These are phyloP conservation scores for Zygogramma bicolorata DNA, from an alignment of 2,888 invertebrate genomes.

Conservation along the genomic window DNA sequence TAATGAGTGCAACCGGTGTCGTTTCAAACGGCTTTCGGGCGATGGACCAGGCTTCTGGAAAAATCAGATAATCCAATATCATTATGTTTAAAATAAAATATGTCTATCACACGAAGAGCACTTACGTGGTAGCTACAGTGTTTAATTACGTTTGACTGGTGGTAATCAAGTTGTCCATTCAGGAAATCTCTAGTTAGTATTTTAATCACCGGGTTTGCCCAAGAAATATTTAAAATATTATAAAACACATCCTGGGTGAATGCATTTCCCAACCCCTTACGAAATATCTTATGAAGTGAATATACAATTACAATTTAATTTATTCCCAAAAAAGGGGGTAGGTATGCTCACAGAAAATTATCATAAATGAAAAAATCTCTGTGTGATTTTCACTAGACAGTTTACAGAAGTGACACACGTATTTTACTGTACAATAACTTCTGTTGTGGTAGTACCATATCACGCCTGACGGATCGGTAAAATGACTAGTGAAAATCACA, in stretches of 20 bases:
- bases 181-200: slow-evolving; percentile 36
- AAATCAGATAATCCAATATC: slow-evolving; percentile 30
- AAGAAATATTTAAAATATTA: background rate
- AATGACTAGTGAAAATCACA: no score
- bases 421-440: no score
- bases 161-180: slow-evolving; percentile 50
- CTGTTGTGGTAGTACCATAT: no score
- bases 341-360: no score
- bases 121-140: slow-evolving; percentile 35
- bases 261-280: background rate
- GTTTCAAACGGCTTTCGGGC: no score
- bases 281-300: background rate
- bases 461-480: no score
- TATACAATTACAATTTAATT: background rate
- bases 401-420: no score
- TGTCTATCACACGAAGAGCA: slow-evolving; percentile 32
- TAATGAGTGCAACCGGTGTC: no score
- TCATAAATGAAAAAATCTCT: no score
- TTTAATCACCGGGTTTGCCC: slow-evolving; percentile 34
- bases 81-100: slow-evolving; percentile 40
- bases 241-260: background rate
- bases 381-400: no score
- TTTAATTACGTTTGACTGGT: slow-evolving; percentile 47
- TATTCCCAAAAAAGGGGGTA: no score
- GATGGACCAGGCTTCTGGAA: slow-evolving; percentile 32